A percentile compares a stretch with the other conserved stretches of the same genome.
Evolutionary conservation across 92 coral and sea anemone genomes (phyloP).

Genomic region (Porites cylindrica): DNA sequence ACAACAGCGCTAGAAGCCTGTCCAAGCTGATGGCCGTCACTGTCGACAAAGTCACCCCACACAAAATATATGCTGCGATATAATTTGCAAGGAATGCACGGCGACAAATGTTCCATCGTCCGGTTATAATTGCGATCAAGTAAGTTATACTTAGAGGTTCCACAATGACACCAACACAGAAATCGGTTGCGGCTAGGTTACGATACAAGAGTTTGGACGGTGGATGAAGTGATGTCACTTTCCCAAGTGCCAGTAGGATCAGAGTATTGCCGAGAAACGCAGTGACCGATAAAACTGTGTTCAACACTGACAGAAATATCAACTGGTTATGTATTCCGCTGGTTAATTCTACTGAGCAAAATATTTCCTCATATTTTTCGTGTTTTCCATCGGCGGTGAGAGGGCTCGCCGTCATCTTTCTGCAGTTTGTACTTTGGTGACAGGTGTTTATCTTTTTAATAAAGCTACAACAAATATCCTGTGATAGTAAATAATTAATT

Average conservation of each 20-base stretch:
- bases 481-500: too few relatives aligned
- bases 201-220: constrained; percentile 21
- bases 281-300: neutral
- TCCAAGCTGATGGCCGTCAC: neutral
- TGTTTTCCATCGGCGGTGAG: too few relatives aligned
- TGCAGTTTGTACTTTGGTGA: too few relatives aligned
- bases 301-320: neutral
- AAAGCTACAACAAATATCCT: too few relatives aligned
- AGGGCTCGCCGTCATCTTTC: too few relatives aligned
- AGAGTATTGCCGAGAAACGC: neutral
- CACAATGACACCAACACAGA: neutral
- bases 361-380: too few relatives aligned
- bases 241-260: too few relatives aligned
- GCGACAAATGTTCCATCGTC: neutral
- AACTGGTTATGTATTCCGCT: too few relatives aligned
- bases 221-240: constrained; percentile 1
- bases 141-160: neutral
- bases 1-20: constrained; percentile 4
- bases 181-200: neutral
- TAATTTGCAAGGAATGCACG: neutral
- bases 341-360: neutral
- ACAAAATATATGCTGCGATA: neutral
- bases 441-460: too few relatives aligned
- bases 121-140: neutral
- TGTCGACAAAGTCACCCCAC: neutral